Conservation (phyloP, 2,797 vertebrate genomes). For the Heterohyrax brucei region DNA sequence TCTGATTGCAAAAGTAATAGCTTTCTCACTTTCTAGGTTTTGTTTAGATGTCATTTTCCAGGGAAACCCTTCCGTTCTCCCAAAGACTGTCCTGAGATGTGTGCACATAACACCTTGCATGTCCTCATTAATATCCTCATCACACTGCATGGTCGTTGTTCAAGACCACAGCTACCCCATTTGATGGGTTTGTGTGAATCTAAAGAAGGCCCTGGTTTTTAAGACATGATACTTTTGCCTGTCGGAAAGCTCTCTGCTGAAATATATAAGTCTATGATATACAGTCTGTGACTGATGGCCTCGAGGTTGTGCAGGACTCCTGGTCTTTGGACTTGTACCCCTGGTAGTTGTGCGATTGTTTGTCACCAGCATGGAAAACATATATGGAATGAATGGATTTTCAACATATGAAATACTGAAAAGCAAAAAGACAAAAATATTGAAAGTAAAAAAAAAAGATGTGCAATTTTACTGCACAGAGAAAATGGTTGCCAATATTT, state of each 20-base stretch:
- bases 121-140: not conserved
- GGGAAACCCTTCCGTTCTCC: not conserved
- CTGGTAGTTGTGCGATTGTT: not conserved
- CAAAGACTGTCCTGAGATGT: not conserved
- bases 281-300: not conserved
- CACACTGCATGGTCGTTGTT: not conserved
- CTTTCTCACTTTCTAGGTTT: not conserved
- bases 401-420: not conserved
- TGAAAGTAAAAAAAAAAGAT: not conserved
- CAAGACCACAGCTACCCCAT: not conserved
- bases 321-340: not conserved
- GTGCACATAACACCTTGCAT: not conserved
- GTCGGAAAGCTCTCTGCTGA: not conserved
- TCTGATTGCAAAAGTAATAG: not conserved
- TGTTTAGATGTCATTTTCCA: not conserved
- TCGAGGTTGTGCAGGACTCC: not conserved
- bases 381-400: not conserved
- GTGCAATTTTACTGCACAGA: not conserved
- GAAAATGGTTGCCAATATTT: not conserved
- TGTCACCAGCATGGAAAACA: not conserved
- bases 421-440: not conserved
- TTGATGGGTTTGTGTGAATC: conserved; percentile 3
- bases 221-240: not conserved
- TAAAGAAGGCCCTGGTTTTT: not conserved
- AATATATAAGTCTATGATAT: not conserved